Conservation (phyloP, 1,140 invertebrate genomes). For the Magallana angulata region DNA sequence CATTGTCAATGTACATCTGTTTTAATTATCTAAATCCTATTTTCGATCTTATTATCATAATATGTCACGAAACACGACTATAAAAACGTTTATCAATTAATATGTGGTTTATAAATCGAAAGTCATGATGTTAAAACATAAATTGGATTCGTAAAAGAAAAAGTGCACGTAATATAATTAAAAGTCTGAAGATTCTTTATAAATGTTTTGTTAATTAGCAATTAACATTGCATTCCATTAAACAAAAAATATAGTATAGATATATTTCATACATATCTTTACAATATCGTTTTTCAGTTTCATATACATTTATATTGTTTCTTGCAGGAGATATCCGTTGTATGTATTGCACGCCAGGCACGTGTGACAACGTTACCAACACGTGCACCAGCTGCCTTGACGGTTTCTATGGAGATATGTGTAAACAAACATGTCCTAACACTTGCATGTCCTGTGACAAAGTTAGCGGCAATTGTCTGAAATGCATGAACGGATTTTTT, state of each 20-base stretch:
- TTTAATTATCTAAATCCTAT: neutral
- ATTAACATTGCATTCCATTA: no score
- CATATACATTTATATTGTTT: neutral
- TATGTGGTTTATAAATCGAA: no score
- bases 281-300: no score
- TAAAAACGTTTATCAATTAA: no score
- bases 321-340: conserved; percentile 9
- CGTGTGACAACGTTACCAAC: conserved; percentile 51
- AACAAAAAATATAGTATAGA: no score
- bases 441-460: conserved; percentile 45
- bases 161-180: no score
- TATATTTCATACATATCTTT: no score
- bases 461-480: conserved; percentile 46
- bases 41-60: conserved; percentile 27
- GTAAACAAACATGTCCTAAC: conserved; percentile 60
- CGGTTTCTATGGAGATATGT: conserved; percentile 43
- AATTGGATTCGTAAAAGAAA: no score
- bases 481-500: neutral
- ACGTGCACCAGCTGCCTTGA: conserved; percentile 44
- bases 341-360: conserved; percentile 27
- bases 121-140: no score
- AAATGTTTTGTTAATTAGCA: no score
- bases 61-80: neutral
- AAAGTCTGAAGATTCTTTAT: no score
- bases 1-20: neutral